Percentiles rank a stretch among this genome's conserved stretches.
These are phyloP conservation scores for Ammodytes marinus DNA, from an alignment of 2,113 vertebrate species.

Conservation along the genomic window DNA sequence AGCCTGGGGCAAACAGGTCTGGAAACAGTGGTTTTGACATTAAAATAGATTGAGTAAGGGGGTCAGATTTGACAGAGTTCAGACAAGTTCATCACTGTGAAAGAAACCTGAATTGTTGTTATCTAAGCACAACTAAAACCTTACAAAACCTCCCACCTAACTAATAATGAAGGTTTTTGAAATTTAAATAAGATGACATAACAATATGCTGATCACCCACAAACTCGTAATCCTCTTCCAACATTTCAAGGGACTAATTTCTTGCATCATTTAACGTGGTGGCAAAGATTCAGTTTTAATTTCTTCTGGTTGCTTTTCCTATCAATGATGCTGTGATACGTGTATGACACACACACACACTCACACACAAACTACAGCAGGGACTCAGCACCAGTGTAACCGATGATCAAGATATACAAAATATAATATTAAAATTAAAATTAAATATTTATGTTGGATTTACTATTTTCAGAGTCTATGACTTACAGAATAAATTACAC, in stretches of 20 bases:
- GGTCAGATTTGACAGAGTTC: background rate
- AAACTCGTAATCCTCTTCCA: conserved; percentile 27
- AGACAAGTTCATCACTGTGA: conserved; percentile 10
- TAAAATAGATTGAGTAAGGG: background rate
- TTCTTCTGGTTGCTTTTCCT: conserved; percentile 9
- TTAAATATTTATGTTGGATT: background rate
- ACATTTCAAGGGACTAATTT: conserved; percentile 12
- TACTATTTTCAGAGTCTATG: background rate
- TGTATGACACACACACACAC: background rate
- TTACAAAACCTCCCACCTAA: background rate
- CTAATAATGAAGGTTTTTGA: conserved; percentile 12
- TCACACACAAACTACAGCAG: background rate
- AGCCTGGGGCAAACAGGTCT: background rate
- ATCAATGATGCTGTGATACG: background rate
- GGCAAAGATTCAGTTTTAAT: background rate
- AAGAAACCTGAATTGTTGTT: conserved; percentile 10
- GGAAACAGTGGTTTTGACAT: background rate
- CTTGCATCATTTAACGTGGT: conserved; percentile 2
- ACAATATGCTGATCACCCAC: background rate
- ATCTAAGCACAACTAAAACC: background rate
- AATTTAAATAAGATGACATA: conserved; percentile 20
- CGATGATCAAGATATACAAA: background rate
- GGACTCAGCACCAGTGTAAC: background rate
- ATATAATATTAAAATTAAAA: background rate
- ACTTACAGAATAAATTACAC: background rate